Percentiles rank a stretch among this genome's conserved stretches.
phyloP scores from a whole-genome alignment of 2,888 invertebrate genomes.

The Cosmopolites sordidus region DNA sequence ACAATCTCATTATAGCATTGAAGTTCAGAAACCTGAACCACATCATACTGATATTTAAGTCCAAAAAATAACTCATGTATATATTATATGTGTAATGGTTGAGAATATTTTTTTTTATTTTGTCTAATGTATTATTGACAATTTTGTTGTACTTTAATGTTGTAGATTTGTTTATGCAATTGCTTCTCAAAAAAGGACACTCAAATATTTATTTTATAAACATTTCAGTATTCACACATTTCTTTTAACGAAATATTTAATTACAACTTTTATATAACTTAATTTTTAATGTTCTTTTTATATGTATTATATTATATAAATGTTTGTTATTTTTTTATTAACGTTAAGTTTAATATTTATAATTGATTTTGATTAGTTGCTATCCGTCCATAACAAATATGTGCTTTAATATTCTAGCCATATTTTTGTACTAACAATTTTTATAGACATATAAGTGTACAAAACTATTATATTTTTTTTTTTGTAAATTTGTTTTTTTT shows the following conservation, averaged over 20 bases:
- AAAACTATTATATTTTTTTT: too few relatives aligned
- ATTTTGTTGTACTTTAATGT: too few relatives aligned
- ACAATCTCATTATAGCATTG: constrained; percentile 62
- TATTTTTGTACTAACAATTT: constrained; percentile 21
- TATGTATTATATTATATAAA: constrained; percentile 6
- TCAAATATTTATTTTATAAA: too few relatives aligned
- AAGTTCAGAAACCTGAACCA: constrained; percentile 62
- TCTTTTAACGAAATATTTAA: too few relatives aligned
- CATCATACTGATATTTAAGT: constrained; percentile 66
- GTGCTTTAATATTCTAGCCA: constrained; percentile 9
- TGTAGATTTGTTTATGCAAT: not conserved
- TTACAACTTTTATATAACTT: too few relatives aligned
- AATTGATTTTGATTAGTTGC: constrained; percentile 11
- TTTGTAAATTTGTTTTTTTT: too few relatives aligned
- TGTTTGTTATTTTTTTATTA: constrained; percentile 6
- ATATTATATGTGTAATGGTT: too few relatives aligned
- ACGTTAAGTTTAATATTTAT: constrained; percentile 13
- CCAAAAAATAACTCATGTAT: constrained; percentile 53
- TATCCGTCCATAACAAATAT: constrained; percentile 22
- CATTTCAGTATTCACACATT: too few relatives aligned
- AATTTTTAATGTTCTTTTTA: constrained; percentile 1
- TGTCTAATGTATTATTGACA: too few relatives aligned
- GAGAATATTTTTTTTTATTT: too few relatives aligned
- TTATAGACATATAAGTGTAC: not conserved
- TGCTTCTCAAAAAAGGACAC: constrained; percentile 3